These are phyloP conservation scores for Nannospalax galili DNA, from an alignment of 2,113 vertebrate genomes.

Conservation along the genomic window DNA sequence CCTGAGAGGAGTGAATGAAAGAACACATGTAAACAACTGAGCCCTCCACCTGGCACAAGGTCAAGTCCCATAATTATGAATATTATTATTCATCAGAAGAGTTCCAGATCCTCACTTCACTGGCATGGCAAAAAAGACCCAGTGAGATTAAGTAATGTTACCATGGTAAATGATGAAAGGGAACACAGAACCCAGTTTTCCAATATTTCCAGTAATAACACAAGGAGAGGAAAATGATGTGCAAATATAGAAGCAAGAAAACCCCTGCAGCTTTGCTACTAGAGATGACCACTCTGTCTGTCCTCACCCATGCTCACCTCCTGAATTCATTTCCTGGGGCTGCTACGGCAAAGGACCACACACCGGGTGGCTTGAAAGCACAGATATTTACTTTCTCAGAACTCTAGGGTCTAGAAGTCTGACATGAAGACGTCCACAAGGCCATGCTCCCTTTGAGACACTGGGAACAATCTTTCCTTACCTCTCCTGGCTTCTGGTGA, in stretches of 20 bases:
- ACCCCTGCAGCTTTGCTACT: background rate
- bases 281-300: background rate
- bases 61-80: background rate
- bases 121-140: background rate
- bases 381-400: background rate
- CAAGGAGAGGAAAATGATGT: background rate
- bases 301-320: background rate
- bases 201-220: background rate
- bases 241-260: background rate
- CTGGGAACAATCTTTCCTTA: background rate
- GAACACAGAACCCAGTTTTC: background rate
- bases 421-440: background rate
- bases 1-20: background rate
- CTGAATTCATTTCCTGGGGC: background rate
- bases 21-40: background rate
- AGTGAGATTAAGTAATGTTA: background rate
- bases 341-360: background rate
- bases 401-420: background rate
- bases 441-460: background rate
- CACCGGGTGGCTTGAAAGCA: background rate
- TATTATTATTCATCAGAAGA: background rate
- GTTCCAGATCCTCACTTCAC: background rate
- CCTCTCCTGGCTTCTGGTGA: background rate
- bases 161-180: background rate
- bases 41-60: background rate